These are phyloP conservation scores for Pterois miles DNA, from an alignment of 2,797 vertebrate species.

Conservation along the genomic window DNA sequence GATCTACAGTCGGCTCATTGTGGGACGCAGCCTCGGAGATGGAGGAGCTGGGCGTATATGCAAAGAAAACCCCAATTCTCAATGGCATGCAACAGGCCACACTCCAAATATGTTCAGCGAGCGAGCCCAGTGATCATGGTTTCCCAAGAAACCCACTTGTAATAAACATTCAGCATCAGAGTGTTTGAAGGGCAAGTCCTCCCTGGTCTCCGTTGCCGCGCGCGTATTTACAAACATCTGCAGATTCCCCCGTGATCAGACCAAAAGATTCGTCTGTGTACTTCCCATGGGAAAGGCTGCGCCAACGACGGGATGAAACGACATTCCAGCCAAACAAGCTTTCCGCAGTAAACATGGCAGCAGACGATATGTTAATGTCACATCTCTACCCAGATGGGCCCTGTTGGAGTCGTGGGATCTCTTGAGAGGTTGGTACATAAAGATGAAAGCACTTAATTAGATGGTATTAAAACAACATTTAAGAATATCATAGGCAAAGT, in stretches of 20 bases:
- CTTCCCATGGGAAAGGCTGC: conserved; percentile 69
- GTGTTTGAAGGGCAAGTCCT: conserved; percentile 62
- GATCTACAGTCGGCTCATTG: conserved; percentile 33
- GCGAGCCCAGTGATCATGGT: conserved; percentile 58
- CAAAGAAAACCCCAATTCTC: conserved; percentile 13
- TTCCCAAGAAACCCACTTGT: conserved; percentile 71
- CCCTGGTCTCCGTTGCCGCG: conserved; percentile 37
- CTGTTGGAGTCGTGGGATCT: background rate
- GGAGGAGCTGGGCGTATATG: conserved; percentile 24
- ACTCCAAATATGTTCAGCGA: conserved; percentile 47
- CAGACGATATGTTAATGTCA: conserved; percentile 40
- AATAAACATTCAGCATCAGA: conserved; percentile 61
- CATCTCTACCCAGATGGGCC: conserved; percentile 1
- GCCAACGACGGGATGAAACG: conserved; percentile 35
- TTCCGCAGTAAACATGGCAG: conserved; percentile 26
- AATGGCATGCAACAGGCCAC: conserved; percentile 39
- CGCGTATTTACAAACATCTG: conserved; percentile 75
- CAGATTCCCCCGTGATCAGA: conserved; percentile 57
- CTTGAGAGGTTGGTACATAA: background rate
- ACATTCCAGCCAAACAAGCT: conserved; percentile 44
- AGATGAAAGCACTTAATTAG: background rate
- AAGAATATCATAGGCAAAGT: conserved; percentile 4
- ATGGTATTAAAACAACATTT: conserved; percentile 13
- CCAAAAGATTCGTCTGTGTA: conserved; percentile 40
- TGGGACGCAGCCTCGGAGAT: background rate